These are phyloP conservation scores for Agrochola lychnidis DNA, from an alignment of 2,888 invertebrate genomes.

Conservation along the genomic window DNA sequence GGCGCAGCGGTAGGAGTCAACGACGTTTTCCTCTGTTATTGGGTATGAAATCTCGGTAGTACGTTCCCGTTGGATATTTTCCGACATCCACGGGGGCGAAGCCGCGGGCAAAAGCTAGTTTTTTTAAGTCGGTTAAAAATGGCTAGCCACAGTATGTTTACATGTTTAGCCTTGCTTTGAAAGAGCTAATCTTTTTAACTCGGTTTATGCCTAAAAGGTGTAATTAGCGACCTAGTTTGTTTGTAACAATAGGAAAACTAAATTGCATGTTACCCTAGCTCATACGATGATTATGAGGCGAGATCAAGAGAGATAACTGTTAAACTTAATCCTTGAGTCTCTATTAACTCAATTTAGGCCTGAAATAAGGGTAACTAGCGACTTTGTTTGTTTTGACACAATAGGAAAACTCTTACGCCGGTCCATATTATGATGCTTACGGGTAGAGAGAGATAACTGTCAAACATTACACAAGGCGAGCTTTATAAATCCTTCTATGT, in stretches of 20 bases:
- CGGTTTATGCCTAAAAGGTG: background rate
- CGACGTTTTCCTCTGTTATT: too few relatives aligned
- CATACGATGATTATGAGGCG: background rate
- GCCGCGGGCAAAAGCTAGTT: too few relatives aligned
- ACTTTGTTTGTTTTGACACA: constrained; percentile 18
- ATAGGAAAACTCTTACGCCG: background rate
- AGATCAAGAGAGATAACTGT: constrained; percentile 2
- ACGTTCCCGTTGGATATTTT: too few relatives aligned
- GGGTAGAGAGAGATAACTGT: constrained; percentile 7
- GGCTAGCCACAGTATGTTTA: background rate
- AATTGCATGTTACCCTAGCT: background rate
- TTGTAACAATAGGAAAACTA: constrained; percentile 9
- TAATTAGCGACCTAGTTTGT: constrained; percentile 1
- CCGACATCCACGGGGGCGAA: too few relatives aligned
- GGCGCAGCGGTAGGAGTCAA: too few relatives aligned
- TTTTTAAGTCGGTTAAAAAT: background rate
- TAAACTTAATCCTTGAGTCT: background rate
- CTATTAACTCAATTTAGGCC: background rate
- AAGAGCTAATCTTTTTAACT: background rate
- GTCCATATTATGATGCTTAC: background rate
- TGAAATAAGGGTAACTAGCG: background rate
- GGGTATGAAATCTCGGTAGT: too few relatives aligned
- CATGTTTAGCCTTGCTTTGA: background rate
- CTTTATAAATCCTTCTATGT: constrained; percentile 33
- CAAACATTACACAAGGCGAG: constrained; percentile 19